Conservation (phyloP, 2,888 invertebrate genomes). For the Lapara coniferarum region DNA sequence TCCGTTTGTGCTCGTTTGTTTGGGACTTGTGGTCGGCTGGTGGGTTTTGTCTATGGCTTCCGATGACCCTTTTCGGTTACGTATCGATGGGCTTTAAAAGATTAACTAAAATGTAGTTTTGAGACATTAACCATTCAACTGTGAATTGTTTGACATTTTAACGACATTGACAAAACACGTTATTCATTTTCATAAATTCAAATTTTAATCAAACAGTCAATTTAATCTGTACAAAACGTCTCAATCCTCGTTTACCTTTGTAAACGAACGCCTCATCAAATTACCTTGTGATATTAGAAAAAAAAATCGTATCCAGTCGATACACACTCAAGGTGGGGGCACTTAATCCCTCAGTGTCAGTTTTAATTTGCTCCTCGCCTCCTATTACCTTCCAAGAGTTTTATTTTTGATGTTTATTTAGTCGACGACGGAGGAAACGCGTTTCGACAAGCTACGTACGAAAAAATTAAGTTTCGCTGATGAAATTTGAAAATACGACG, state of each 20-base stretch:
- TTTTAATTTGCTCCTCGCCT: constrained; percentile 78
- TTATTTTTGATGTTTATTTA: constrained; percentile 71
- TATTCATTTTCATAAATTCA: no score
- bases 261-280: constrained; percentile 51
- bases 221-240: constrained; percentile 12
- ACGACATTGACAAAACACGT: no score
- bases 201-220: background rate
- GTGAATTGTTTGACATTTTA: no score
- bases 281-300: constrained; percentile 51
- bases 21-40: constrained; percentile 57
- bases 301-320: constrained; percentile 50
- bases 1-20: constrained; percentile 58
- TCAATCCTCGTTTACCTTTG: constrained; percentile 31
- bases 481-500: constrained; percentile 34
- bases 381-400: constrained; percentile 78
- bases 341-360: constrained; percentile 83
- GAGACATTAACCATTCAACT: background rate
- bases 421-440: constrained; percentile 68
- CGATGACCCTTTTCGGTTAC: constrained; percentile 23
- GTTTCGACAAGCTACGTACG: constrained; percentile 63
- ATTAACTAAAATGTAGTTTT: constrained; percentile 4
- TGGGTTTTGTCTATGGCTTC: constrained; percentile 48
- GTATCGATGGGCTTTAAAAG: constrained; percentile 19
- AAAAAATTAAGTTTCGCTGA: constrained; percentile 25
- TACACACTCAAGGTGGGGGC: constrained; percentile 63